Conservation (phyloP, 2,113 vertebrate genomes). For the Sinosuthora webbiana region DNA sequence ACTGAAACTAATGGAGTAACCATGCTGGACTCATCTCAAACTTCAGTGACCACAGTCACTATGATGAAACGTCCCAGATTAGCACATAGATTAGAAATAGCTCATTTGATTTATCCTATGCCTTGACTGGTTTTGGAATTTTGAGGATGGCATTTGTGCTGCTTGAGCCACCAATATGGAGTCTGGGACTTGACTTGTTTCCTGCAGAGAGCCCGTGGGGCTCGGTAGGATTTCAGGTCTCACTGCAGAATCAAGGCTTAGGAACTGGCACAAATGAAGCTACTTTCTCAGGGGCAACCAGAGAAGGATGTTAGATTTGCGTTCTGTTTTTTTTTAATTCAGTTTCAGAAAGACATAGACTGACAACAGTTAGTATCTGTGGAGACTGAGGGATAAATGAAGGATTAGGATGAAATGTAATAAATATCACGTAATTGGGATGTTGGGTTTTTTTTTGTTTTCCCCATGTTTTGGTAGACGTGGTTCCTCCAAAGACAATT, state of each 20-base stretch:
- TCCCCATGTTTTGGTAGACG: not conserved
- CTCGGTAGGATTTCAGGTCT: not conserved
- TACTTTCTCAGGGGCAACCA: not conserved
- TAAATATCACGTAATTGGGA: not conserved
- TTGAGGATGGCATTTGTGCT: not conserved
- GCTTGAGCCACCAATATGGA: not conserved
- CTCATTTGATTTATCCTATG: not conserved
- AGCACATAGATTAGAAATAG: not conserved
- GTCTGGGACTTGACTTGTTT: not conserved
- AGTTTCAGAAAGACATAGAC: not conserved
- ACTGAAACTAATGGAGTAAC: not conserved
- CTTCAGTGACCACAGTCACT: not conserved
- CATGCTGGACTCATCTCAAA: not conserved
- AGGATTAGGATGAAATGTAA: not conserved
- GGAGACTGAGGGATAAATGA: not conserved
- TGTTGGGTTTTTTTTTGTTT: not conserved
- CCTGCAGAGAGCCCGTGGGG: not conserved
- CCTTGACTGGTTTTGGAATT: not conserved
- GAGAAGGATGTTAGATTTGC: not conserved
- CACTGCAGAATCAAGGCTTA: not conserved
- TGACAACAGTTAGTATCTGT: not conserved
- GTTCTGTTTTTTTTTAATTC: not conserved
- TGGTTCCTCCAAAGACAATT: not conserved
- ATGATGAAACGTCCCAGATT: not conserved
- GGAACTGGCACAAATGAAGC: not conserved